Base-by-base conservation (phyloP, 2,888 invertebrate species). In the Apoda limacodes region DNA sequence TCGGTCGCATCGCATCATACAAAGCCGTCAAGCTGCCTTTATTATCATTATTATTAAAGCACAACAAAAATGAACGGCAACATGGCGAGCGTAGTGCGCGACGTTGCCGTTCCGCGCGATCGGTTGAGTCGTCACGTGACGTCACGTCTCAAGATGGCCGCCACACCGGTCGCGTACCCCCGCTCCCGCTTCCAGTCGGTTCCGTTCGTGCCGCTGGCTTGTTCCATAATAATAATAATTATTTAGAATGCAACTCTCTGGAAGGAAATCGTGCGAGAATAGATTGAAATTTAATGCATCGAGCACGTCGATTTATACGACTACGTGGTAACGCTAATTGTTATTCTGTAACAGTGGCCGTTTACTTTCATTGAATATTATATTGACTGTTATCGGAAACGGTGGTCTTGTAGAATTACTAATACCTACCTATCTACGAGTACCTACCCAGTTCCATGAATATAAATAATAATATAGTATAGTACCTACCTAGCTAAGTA, bases 131-230 rank as follows among this genome's bases (percentile, higher is more conserved):
- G 80, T 80, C 76, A 76, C 68, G 78, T 80, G 80, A 80, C 80
- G 80, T 80, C 78, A 80, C 75, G 75, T 76, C 78, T 75, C 76
- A 80, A 80, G 76, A 78, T 80, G 80, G 80, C 80, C 69, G 78
- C 74, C 70, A 60, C 55, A 65, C 70, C 70, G 72, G 68, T 66
- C 62, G 60, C 53, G 53, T 58, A 59, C 63, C 64, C 60, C 61
- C 51, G 58, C 60, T 64, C 60, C 55, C 62, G 60, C 61, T 64
- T 63, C 62, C 66, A 68, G 66, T 71, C 74, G 69, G 71, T 69
- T 75, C 64, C 65, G 62, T 65, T 63, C 62, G 61, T 59, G 64
- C 55, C 53, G 53, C 58, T 60, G 46, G 52, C 60, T 7, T 17
- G 7, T 17, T 17, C 70, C 72, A 74, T 76, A 74, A 74, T 72